Evolutionary conservation across 1,140 invertebrate genomes (phyloP).

Genomic region (Eufriesea mexicana): DNA sequence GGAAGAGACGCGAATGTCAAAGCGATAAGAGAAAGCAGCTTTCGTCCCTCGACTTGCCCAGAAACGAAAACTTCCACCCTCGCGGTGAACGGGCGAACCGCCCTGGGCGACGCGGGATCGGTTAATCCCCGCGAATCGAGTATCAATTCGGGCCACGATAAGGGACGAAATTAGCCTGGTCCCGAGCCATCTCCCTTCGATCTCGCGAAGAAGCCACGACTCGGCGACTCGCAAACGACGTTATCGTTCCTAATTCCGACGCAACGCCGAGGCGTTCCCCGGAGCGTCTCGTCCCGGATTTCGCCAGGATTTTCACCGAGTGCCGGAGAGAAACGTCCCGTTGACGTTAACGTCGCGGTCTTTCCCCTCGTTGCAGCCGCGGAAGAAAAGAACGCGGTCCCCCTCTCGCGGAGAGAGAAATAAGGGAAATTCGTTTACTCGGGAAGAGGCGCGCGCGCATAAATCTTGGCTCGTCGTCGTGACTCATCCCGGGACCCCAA

Average conservation of each 20-base stretch:
- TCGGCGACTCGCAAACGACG: conserved; percentile 46
- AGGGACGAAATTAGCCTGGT: conserved; percentile 35
- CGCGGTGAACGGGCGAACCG: background rate
- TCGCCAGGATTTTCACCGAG: conserved; percentile 8
- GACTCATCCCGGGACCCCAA: conserved; percentile 66
- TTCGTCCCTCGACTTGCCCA: too few species aligned
- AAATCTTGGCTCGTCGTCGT: conserved; percentile 64
- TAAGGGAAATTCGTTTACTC: conserved; percentile 67
- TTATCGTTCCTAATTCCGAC: conserved; percentile 53
- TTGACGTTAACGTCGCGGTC: conserved; percentile 53
- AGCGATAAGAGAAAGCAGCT: conserved; percentile 8
- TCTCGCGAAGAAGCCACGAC: conserved; percentile 25
- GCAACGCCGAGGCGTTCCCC: conserved; percentile 23
- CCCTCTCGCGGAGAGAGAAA: conserved; percentile 24
- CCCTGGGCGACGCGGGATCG: background rate
- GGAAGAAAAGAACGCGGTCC: conserved; percentile 10
- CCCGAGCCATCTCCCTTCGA: background rate
- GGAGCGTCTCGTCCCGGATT: background rate
- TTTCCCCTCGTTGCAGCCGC: background rate
- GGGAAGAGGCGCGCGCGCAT: conserved; percentile 60
- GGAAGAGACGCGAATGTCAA: background rate
- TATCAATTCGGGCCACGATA: conserved; percentile 45
- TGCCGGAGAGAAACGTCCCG: conserved; percentile 9
- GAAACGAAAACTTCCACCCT: background rate
- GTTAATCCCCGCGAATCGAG: conserved; percentile 41